Base-by-base conservation (phyloP, 1,140 invertebrate genomes). In the Chionoecetes opilio region DNA sequence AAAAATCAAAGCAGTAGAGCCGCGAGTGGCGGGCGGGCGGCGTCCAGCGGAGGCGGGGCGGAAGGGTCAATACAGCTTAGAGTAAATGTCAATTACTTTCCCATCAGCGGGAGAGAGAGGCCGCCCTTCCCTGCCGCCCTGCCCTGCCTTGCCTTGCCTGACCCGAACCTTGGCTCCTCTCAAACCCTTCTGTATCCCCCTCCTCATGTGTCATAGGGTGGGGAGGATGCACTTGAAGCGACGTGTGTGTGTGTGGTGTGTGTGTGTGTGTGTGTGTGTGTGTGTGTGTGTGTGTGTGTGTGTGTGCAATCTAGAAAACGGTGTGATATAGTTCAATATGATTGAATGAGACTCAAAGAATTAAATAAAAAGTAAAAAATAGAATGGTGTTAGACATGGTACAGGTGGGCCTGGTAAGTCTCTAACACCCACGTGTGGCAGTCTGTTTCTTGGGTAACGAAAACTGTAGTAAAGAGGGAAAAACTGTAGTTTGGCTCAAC, bases 41-140 rank as follows among this genome's bases (percentile, higher is more conserved):
- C 63, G 63, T 75, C 63, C 63, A n/a, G 63, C 21, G 21, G 63
- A 75, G 63, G 26, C 63, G 63, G 63, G 63, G 63, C 63, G 63
- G 63, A 75, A 75, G 63, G 63, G 63, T 75, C 63, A 75, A 75
- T 75, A 75, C 63, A 75, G 63, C 63, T 75, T 75, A 75, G 63
- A 75, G 63, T 75, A 26, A 75, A 75, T 75, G 63, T 75, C 63
- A 75, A 75, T 75, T 75, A 75, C 63, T 75, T 75, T 75, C 63
- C 63, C 63, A 75, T 75, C 63, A 75, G 63, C 63, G 63, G 63
- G 63, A 75, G 63, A 63, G 53, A 75, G 63, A 75, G 63, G 63
- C 63, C 21, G 63, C n/a, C n/a, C 63, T n/a, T 21, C 63, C 21
- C n/a, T 26, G 21, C n/a, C 63, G 21, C n/a, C 63, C 63, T 75